Conservation (phyloP, 2,888 invertebrate genomes). For the Phrixothrix hirtus region DNA sequence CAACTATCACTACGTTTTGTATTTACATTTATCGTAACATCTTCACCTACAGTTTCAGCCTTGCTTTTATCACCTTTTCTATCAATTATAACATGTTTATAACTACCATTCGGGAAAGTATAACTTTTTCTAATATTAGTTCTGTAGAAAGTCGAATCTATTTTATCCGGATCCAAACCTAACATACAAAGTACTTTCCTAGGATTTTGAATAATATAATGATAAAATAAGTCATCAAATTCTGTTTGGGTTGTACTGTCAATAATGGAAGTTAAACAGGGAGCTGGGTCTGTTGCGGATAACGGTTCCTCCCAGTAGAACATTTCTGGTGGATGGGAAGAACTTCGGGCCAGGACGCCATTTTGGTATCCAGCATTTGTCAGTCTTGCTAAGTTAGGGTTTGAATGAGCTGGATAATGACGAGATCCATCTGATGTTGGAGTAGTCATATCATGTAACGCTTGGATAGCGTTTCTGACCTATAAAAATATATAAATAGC, state of each 20-base stretch:
- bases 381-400: constrained; percentile 66
- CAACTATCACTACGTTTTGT: too few relatives aligned
- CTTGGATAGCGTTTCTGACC: constrained; percentile 83
- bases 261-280: constrained; percentile 41
- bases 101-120: constrained; percentile 44
- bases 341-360: constrained; percentile 70
- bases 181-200: constrained; percentile 72
- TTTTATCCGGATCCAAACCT: constrained; percentile 66
- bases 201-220: constrained; percentile 73
- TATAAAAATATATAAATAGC: constrained; percentile 44
- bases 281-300: constrained; percentile 18
- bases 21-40: constrained; percentile 18
- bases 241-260: constrained; percentile 66
- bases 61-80: constrained; percentile 25
- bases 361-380: constrained; percentile 44
- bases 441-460: constrained; percentile 79
- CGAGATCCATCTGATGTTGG: constrained; percentile 56
- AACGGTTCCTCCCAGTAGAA: constrained; percentile 70
- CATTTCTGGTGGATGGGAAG: constrained; percentile 84
- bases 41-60: constrained; percentile 22
- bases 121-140: constrained; percentile 43
- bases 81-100: constrained; percentile 19
- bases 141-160: constrained; percentile 44
- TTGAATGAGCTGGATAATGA: constrained; percentile 76
- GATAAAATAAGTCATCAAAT: constrained; percentile 63